phyloP scores from a whole-genome alignment of 2,113 vertebrate genomes.

The Brachypteracias leptosomus region DNA sequence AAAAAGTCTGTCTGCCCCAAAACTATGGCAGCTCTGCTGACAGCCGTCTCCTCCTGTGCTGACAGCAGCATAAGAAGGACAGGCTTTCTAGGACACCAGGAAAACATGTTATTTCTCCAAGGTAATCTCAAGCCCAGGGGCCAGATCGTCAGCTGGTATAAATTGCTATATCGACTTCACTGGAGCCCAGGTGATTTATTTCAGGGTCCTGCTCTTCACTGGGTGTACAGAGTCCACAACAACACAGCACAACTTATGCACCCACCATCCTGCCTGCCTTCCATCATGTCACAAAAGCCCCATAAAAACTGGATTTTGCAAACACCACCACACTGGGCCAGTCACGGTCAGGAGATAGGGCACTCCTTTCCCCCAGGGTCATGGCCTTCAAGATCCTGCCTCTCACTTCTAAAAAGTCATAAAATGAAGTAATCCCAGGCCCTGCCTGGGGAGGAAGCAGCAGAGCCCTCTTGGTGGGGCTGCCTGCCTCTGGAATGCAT shows the following conservation, averaged over 20 bases:
- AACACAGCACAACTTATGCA: not conserved
- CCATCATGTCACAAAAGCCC: constrained; percentile 21
- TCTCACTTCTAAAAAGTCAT: constrained; percentile 28
- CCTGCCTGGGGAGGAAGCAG: not conserved
- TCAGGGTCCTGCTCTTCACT: not conserved
- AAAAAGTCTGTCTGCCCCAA: not conserved
- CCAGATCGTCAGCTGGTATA: not conserved
- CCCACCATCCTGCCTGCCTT: not conserved
- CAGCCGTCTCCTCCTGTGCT: not conserved
- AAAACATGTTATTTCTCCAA: not conserved
- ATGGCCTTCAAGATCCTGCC: not conserved
- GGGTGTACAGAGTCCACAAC: not conserved
- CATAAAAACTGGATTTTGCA: constrained; percentile 52
- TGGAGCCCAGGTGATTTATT: not conserved
- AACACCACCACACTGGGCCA: constrained; percentile 32
- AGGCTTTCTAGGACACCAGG: not conserved
- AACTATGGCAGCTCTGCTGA: not conserved
- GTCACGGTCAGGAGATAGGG: constrained; percentile 26
- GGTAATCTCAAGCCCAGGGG: not conserved
- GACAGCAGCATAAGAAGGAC: not conserved
- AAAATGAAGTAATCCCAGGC: constrained; percentile 18
- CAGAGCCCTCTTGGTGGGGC: not conserved
- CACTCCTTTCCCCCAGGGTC: constrained; percentile 28
- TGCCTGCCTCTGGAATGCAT: not conserved
- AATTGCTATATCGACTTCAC: rapidly evolving